Base-by-base conservation (phyloP, 2,888 invertebrate genomes). In the Bombylius discolor region DNA sequence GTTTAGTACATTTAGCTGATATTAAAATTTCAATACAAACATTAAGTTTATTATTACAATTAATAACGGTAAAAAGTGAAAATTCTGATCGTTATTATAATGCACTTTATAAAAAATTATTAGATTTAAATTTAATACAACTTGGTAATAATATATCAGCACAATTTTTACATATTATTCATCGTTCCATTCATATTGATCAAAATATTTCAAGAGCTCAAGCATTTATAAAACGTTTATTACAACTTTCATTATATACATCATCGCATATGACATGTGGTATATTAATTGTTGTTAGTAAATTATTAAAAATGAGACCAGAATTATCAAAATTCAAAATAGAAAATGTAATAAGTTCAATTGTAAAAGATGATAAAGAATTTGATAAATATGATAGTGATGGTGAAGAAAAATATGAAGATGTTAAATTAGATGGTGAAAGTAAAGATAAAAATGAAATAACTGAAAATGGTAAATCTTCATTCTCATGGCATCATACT, bases 71-170 rank as follows among this genome's bases (percentile, higher is more conserved):
- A 1, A 69, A 70, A 56, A 66, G 68, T 0, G 70, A 68, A 52
- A 71, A 73, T 55, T 65, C 70, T 0, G 73, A 74, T 63, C 69
- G 74, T 0, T 93, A 85, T 76, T 97, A 95, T 75, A 82, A 84
- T 58, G 87, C 93, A 1, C 79, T 99, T 44, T 99, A 99, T 70
- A 81, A 83, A 32, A 95, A 95, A 69, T 70, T 99, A 56, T 70
- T 86, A 0, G 90, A 90, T 70, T 79, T 89, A 0, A 83, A 86
- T 56, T 71, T 92, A 56, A 77, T 78, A 6, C 68, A 68, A n/a
- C 64, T 71, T 56, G 73, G 73, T 13, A 73, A 77, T 11, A 80
- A 80, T 71, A 80, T 79, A 12, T 83, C 87, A 0, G 85, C 91
- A 1, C 81, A 93, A 61, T 82, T 96, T 62, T 78, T 97, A 62